Base-by-base conservation (phyloP, 2,888 invertebrate species). In the Paralinhomoeus sp. region DNA sequence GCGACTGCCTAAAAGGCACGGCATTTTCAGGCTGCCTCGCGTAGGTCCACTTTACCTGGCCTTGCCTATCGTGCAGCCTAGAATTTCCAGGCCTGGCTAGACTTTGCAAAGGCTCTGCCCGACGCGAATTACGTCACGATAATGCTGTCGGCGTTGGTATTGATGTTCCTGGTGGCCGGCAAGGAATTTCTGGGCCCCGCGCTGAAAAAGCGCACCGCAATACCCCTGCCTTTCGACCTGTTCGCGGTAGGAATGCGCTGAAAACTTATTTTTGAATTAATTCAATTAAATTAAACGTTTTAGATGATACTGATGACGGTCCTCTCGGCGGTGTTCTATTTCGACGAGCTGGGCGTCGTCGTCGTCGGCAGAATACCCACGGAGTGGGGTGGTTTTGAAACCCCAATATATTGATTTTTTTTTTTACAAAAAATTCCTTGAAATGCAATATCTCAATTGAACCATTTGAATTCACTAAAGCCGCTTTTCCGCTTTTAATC, bases 1-100 rank as follows among this genome's bases (percentile, higher is more conserved):
- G 24, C 54, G 56, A 35, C 53, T 65, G 35, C 56, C 55, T 2
- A 54, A 63, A 24, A 60, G 62, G 53, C 57, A 55, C 47, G 68
- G 69, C 21, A 54, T 64, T 13, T 62, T 68, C 40, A 67, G 66
- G 56, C 55, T 70, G n/a, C 53, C 67, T 33, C 61, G 58, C 50
- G 67, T 67, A 51, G 58, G 60, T 49, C 20, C 33, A 2, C 1
- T 37, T 5, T n/a, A 22, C 34, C 20, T n/a, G n/a, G n/a, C n/a
- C n/a, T n/a, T n/a, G n/a, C n/a, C n/a, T n/a, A n/a, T n/a, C n/a
- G n/a, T 31, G 31, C 9, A 12, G 9, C 31, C 31, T 18, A n/a
- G 7, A 37, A 9, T 38, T 38, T 38, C 7, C n/a, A 42, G 42
- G 27, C 17, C 18, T 37, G 21, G 27, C 2, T 3, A 2, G 37